These are phyloP conservation scores for Hucho hucho DNA, from an alignment of 2,113 vertebrate species.

Conservation along the genomic window DNA sequence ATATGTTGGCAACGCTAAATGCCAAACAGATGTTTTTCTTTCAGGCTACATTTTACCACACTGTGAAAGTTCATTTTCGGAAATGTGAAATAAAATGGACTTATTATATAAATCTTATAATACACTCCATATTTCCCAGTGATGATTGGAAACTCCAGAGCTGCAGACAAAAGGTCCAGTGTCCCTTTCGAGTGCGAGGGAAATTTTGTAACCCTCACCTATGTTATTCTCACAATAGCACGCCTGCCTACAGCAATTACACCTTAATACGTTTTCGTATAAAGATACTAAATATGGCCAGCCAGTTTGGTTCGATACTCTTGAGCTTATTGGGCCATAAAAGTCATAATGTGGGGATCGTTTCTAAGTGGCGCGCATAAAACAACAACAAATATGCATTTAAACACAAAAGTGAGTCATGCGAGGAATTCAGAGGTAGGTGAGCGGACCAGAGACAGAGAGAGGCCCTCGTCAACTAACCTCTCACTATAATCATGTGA, in stretches of 20 bases:
- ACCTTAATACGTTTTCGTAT: conserved; percentile 72
- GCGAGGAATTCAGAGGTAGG: conserved; percentile 55
- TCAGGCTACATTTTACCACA: conserved; percentile 67
- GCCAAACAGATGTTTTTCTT: conserved; percentile 75
- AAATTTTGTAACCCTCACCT: conserved; percentile 59
- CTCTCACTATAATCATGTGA: conserved; percentile 55
- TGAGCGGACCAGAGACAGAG: conserved; percentile 49
- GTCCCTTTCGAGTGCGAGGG: conserved; percentile 43
- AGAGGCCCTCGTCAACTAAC: conserved; percentile 43
- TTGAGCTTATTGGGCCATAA: conserved; percentile 72
- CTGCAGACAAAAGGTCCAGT: conserved; percentile 58
- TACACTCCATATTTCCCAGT: conserved; percentile 55
- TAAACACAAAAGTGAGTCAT: conserved; percentile 50
- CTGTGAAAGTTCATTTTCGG: conserved; percentile 68
- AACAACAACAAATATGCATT: conserved; percentile 63
- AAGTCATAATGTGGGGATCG: conserved; percentile 67
- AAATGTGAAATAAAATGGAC: conserved; percentile 72
- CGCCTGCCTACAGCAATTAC: conserved; percentile 59
- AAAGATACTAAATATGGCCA: conserved; percentile 69
- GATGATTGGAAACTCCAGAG: conserved; percentile 55
- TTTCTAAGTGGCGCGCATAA: conserved; percentile 67
- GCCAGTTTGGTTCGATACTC: conserved; percentile 68
- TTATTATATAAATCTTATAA: conserved; percentile 65
- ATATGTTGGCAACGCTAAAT: conserved; percentile 59
- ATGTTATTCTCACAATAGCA: conserved; percentile 41